Percentiles rank a stretch among this genome's conserved stretches.
These are phyloP conservation scores for Holothuria glaberrima DNA, from an alignment of 35 echinoderm and acorn worm genomes.

Conservation along the genomic window DNA sequence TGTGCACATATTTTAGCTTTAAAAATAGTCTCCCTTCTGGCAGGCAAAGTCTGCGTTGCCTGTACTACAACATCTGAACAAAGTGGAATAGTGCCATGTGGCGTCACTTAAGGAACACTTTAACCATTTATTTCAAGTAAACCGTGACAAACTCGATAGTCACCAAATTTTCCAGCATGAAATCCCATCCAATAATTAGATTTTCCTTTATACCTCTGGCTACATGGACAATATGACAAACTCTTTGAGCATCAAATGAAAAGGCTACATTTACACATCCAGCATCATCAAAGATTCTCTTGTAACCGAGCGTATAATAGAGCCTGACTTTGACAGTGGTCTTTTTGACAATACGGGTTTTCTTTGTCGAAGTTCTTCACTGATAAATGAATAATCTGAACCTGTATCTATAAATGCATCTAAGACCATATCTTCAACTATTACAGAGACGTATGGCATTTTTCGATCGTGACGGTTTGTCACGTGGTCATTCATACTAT, in stretches of 20 bases:
- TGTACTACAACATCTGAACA: slow-evolving; percentile 34
- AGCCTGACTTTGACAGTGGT: neutral
- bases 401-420: slow-evolving; percentile 21
- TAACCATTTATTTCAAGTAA: slow-evolving; percentile 1
- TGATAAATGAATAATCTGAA: neutral
- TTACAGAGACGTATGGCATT: neutral
- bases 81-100: neutral
- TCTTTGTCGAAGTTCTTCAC: neutral
- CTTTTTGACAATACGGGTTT: neutral
- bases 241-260: neutral
- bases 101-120: neutral
- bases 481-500: neutral
- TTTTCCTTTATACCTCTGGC: slow-evolving; percentile 14
- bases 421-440: neutral
- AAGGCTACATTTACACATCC: slow-evolving; percentile 11
- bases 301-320: slow-evolving; percentile 7
- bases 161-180: neutral
- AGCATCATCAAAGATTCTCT: slow-evolving; percentile 3
- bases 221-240: slow-evolving; percentile 37
- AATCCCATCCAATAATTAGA: slow-evolving; percentile 45
- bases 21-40: neutral
- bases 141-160: slow-evolving; percentile 26
- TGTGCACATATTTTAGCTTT: slow-evolving; percentile 26
- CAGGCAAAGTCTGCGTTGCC: neutral
- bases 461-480: neutral